Evolutionary conservation across 2,113 vertebrate species (phyloP), one percentile per base, ranked within the genome.

Genomic region (Prunella fulvescens): DNA sequence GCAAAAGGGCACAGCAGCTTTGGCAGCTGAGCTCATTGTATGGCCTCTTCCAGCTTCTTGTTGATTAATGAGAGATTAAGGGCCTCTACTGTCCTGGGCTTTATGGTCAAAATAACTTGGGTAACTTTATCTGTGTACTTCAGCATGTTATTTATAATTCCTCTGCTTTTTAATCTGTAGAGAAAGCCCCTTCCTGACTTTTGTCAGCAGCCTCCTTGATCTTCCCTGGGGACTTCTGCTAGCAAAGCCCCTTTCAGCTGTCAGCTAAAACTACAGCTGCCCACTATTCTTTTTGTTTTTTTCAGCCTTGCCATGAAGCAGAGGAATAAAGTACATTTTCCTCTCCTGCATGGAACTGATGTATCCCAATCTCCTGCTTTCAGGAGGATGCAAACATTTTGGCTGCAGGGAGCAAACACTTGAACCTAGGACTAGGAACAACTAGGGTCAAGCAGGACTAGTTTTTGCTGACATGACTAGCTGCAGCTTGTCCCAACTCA

Each of bases 1-100:
- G 86, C 72, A 86, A 86, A 95, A 95, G 89, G 93, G 71, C 2
- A 19, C 86, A 93, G 86, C 80, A 95, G 80, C 71, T 95, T 88
- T 7, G 1, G 58, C 89, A 93, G 91, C 91, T 81, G 62, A 84
- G 37, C 51, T 96, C 51, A 35, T 45, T 88, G 64, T 62, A 64
- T 2, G 3, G 58, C 67, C 54, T 93, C 72, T 65, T 95, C 72
- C 72, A 83, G 86, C n/a, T 92, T 83, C 89, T 83, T 4, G 5
- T 35, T 83, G 67, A 91, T 93, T 83, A 90, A 57, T 31, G 73
- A 62, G 88, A 86, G 80, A 91, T 91, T 83, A 92, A 73, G 14
- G 71, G 51, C 28, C 45, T 93, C 83, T 70, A 61, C 71, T 14
- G 8, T 80, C 54, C 86, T 73, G 72, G 54, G 37, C n/a, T 92